These are phyloP conservation scores for Brachymystax lenok DNA, from an alignment of 2,797 vertebrate genomes.

Conservation along the genomic window DNA sequence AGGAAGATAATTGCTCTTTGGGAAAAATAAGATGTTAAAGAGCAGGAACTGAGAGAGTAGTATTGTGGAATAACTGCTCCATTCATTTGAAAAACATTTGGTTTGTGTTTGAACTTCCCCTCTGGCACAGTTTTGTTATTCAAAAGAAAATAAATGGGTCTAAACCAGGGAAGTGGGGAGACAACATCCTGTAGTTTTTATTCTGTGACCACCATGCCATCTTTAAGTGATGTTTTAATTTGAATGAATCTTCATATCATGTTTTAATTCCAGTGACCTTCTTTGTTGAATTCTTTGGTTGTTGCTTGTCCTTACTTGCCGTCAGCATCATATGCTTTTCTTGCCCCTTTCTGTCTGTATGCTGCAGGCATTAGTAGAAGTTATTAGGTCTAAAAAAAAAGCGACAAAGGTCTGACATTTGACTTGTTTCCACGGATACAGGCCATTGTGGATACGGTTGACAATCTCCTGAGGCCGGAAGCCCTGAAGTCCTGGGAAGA, in stretches of 20 bases:
- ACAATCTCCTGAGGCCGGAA: conserved; percentile 96
- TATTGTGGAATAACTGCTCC: conserved; percentile 22
- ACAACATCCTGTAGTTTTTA: conserved; percentile 34
- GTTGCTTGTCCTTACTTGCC: conserved; percentile 53
- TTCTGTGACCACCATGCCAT: conserved; percentile 45
- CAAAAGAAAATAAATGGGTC: conserved; percentile 22
- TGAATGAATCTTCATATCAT: conserved; percentile 37
- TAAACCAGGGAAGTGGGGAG: conserved; percentile 18
- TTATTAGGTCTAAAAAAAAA: conserved; percentile 43
- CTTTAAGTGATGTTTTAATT: conserved; percentile 44
- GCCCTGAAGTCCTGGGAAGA: conserved; percentile 97
- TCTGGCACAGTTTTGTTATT: conserved; percentile 52
- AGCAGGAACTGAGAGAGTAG: conserved; percentile 27
- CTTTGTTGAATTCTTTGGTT: conserved; percentile 55
- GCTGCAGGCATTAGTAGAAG: conserved; percentile 39
- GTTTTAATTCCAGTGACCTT: conserved; percentile 37
- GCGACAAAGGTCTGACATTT: conserved; percentile 62
- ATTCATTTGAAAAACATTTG: conserved; percentile 45
- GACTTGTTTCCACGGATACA: conserved; percentile 83
- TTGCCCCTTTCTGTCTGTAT: conserved; percentile 28
- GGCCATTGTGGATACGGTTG: conserved; percentile 98
- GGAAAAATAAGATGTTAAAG: conserved; percentile 45
- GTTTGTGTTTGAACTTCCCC: conserved; percentile 40
- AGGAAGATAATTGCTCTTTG: conserved; percentile 58
- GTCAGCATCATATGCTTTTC: conserved; percentile 60